phyloP scores from a whole-genome alignment of 2,888 invertebrate genomes.

The Cataglyphis cursor region DNA sequence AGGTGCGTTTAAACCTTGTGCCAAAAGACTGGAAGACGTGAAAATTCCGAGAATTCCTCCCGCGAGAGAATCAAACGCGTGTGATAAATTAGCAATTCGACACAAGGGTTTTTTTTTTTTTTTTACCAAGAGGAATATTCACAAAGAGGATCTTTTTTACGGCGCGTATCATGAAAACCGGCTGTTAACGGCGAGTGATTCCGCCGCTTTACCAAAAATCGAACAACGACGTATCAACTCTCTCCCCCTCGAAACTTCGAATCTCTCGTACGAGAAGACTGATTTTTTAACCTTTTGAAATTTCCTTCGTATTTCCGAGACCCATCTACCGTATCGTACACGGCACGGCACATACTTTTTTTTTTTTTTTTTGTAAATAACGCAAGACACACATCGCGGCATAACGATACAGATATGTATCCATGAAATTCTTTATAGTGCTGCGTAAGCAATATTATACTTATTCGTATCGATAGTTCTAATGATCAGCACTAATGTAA shows the following conservation, averaged over 20 bases:
- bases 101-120: constrained; percentile 1
- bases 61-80: constrained; percentile 34
- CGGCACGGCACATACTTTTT: constrained; percentile 26
- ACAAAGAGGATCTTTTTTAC: constrained; percentile 26
- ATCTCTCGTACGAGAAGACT: constrained; percentile 81
- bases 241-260: constrained; percentile 68
- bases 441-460: constrained; percentile 75
- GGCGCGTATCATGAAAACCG: not conserved
- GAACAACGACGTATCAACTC: constrained; percentile 78
- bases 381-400: constrained; percentile 58
- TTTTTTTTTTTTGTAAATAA: constrained; percentile 71
- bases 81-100: constrained; percentile 26
- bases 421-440: constrained; percentile 61
- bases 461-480: constrained; percentile 76
- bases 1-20: constrained; percentile 1
- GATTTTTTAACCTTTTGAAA: constrained; percentile 80
- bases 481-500: constrained; percentile 72
- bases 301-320: constrained; percentile 65
- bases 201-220: constrained; percentile 59
- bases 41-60: not conserved
- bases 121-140: constrained; percentile 37
- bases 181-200: constrained; percentile 42
- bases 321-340: constrained; percentile 63
- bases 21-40: not conserved
- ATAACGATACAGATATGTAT: constrained; percentile 58